phyloP scores from a whole-genome alignment of 1,140 invertebrate species.

The Lordiphosa stackelbergi region DNA sequence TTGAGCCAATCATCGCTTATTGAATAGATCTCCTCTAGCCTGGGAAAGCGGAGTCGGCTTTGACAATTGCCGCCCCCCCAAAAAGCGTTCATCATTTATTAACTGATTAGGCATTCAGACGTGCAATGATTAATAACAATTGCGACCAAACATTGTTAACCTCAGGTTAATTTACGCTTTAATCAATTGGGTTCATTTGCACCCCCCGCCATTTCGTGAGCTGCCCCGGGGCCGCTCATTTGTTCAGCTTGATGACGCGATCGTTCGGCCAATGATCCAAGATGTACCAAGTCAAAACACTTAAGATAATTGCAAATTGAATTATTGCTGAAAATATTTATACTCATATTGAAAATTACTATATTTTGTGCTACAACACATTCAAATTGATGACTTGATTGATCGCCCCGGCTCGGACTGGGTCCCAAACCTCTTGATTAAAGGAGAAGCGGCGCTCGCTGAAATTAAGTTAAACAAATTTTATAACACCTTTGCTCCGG shows the following conservation, averaged over 20 bases:
- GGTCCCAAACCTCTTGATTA: constrained; percentile 51
- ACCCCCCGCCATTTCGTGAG: constrained; percentile 42
- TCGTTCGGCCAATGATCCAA: constrained; percentile 1
- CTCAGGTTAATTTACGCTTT: constrained; percentile 74
- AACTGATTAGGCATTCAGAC: constrained; percentile 75
- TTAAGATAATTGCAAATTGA: constrained; percentile 75
- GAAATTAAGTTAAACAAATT: constrained; percentile 77
- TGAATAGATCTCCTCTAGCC: constrained; percentile 53
- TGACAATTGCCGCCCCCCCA: constrained; percentile 61
- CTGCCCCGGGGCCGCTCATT: constrained; percentile 53
- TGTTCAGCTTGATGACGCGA: constrained; percentile 64
- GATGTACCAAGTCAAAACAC: constrained; percentile 49
- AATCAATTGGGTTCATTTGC: constrained; percentile 76
- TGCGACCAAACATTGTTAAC: constrained; percentile 71
- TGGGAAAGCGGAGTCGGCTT: constrained; percentile 53
- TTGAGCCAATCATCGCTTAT: constrained; percentile 69
- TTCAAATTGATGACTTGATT: constrained; percentile 76
- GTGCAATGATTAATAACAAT: constrained; percentile 72
- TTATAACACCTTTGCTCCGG: constrained; percentile 74
- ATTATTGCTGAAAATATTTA: constrained; percentile 70
- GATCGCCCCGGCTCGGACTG: constrained; percentile 46
- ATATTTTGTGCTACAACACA: constrained; percentile 73
- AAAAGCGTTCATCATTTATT: constrained; percentile 54
- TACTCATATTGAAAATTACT: constrained; percentile 66
- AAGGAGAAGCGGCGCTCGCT: constrained; percentile 66